Evolutionary conservation across 2,888 invertebrate species (phyloP).

Genomic region (Drosophila quinaria): DNA sequence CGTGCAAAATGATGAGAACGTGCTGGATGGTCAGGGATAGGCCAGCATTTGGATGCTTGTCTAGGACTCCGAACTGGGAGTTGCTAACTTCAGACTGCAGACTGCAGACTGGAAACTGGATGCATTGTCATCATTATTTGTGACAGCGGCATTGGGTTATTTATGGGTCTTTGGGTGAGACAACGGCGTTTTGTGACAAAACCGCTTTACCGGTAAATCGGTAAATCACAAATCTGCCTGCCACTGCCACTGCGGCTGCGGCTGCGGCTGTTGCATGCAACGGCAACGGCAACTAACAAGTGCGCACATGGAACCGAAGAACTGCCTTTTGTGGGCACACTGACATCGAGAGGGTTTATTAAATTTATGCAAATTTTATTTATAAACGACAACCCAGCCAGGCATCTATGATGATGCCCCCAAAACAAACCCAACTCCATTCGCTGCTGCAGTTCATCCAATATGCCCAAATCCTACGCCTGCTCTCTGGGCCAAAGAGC

Average conservation of each 20-base stretch:
- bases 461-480: constrained; percentile 66
- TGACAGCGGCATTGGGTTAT: constrained; percentile 76
- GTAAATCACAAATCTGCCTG: constrained; percentile 78
- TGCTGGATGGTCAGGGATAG: constrained; percentile 34
- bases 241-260: constrained; percentile 19
- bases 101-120: constrained; percentile 8
- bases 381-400: constrained; percentile 69
- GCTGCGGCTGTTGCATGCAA: constrained; percentile 32
- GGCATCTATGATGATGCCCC: constrained; percentile 25
- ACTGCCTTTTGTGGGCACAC: constrained; percentile 65
- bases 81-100: neutral
- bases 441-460: constrained; percentile 43
- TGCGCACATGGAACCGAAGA: constrained; percentile 48
- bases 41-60: constrained; percentile 25
- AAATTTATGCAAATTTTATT: constrained; percentile 82
- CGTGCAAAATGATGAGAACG: constrained; percentile 78
- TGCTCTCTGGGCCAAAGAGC: constrained; percentile 26
- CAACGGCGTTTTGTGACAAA: constrained; percentile 81
- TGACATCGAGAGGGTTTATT: constrained; percentile 74
- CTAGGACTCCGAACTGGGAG: constrained; percentile 22
- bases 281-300: constrained; percentile 59
- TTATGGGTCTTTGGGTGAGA: constrained; percentile 84
- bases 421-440: constrained; percentile 2
- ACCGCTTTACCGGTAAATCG: constrained; percentile 82
- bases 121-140: constrained; percentile 77